These are phyloP conservation scores for Mugil cephalus DNA, from an alignment of 2,113 vertebrate species.

Conservation along the genomic window DNA sequence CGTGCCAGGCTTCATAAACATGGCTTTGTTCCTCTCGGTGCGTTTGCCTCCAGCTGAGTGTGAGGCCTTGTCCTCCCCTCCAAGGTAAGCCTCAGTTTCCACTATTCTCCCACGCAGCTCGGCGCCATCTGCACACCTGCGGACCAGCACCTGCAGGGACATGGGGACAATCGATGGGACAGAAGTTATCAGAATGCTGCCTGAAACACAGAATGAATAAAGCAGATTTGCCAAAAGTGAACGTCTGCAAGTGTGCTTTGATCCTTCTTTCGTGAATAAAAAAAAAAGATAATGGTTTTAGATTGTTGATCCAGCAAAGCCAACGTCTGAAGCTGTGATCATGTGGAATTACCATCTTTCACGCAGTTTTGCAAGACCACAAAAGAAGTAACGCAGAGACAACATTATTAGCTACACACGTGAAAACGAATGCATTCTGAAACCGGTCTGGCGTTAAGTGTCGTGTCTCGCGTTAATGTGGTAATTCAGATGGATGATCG, in stretches of 20 bases:
- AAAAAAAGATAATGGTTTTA: not conserved
- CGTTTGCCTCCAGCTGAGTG: constrained; percentile 93
- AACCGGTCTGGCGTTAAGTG: too few relatives aligned
- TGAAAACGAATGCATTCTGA: too few relatives aligned
- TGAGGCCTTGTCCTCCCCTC: constrained; percentile 94
- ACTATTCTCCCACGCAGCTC: constrained; percentile 92
- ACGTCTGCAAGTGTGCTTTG: too few relatives aligned
- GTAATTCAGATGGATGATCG: too few relatives aligned
- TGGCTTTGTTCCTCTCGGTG: constrained; percentile 90
- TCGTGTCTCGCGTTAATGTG: too few relatives aligned
- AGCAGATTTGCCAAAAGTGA: too few relatives aligned
- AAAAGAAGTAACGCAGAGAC: too few relatives aligned
- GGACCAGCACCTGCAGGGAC: constrained; percentile 88
- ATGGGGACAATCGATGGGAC: not conserved
- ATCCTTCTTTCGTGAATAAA: too few relatives aligned
- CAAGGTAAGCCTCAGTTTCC: constrained; percentile 96
- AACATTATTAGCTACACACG: too few relatives aligned
- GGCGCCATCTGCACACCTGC: constrained; percentile 85
- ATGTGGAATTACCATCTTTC: too few relatives aligned
- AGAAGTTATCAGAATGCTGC: not conserved
- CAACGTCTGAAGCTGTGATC: not conserved
- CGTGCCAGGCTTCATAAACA: constrained; percentile 98
- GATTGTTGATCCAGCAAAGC: not conserved
- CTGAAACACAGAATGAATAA: too few relatives aligned
- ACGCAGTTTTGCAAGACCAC: too few relatives aligned